Evolutionary conservation across 1,140 invertebrate genomes (phyloP), one percentile per base, ranked within the genome.

Genomic region (Rhynchophorus ferrugineus): DNA sequence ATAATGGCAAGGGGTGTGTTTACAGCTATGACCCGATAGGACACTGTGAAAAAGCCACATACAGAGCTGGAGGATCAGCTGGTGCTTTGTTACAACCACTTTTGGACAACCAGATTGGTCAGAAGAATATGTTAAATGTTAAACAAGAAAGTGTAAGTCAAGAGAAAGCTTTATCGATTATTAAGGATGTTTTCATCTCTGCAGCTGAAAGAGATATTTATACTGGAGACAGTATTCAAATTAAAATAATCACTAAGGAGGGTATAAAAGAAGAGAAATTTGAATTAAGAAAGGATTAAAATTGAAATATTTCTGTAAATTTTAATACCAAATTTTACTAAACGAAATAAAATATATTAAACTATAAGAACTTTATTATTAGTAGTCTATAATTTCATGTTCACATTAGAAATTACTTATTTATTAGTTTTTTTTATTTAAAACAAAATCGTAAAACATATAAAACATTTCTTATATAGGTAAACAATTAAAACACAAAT

Each of bases 1-100:
- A 76, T 61, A 78, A 89, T 63, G 94, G 94, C n/a, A 88, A 91
- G 68, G 95, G 95, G 1, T 86, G 84, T 63, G 85, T 98, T 2
- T 98, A 86, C 73, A 91, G 87, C 64, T 99, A 97, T 70, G 95
- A 99, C 73, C 95, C 95, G 0, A 88, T 99, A 57, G 97, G 97
- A 2, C 91, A 95, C 61, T 89, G 84, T 64, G 93, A 96, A 65
- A 76, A 80, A 45, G 75, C 81, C 7, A 80, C 73, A 2, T 98
- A 84, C 68, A 78, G 83, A 59, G 90, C 93, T 43, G 83, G 83
- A 24, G 96, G 96, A 24, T 90, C 87, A 53, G 85, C 83, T 1
- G 84, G 85, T 5, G 77, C 87, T 18, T 70, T 91, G 35, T 65
- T 93, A 16, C 88, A 91, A 61, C 89, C 89, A 5, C 75, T 95